These are phyloP conservation scores for Metalampra italica DNA, from an alignment of 2,888 invertebrate genomes.

Conservation along the genomic window DNA sequence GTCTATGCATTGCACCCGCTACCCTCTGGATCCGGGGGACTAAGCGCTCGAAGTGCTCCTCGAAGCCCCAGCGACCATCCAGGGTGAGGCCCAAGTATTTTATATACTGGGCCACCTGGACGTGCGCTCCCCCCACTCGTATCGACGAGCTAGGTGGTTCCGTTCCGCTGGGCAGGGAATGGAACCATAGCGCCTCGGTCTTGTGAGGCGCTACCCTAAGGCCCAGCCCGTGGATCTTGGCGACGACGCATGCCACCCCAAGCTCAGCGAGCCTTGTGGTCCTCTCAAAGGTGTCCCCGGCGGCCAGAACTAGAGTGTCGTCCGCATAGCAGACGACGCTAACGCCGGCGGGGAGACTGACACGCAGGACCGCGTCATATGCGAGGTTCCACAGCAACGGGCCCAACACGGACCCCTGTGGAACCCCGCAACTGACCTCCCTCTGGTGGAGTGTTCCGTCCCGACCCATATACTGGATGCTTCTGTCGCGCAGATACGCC, in stretches of 20 bases:
- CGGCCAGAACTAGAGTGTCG: too few species aligned
- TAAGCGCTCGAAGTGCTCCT: not conserved
- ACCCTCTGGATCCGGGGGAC: too few species aligned
- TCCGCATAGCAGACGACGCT: too few species aligned
- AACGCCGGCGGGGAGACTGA: too few species aligned
- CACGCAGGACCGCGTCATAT: not conserved
- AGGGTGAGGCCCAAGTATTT: not conserved
- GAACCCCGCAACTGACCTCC: constrained; percentile 11
- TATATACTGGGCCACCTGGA: not conserved
- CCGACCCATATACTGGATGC: too few species aligned
- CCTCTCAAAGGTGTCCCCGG: too few species aligned
- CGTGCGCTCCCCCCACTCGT: not conserved
- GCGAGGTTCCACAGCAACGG: constrained; percentile 21
- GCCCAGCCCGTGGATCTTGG: too few species aligned
- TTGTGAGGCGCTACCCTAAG: not conserved
- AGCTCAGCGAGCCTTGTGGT: too few species aligned
- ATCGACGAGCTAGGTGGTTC: not conserved
- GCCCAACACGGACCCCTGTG: constrained; percentile 16
- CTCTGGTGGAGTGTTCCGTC: too few species aligned
- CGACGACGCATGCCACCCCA: too few species aligned
- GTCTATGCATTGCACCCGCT: too few species aligned
- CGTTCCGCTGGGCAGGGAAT: too few species aligned
- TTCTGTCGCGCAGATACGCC: not conserved
- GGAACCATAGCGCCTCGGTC: not conserved
- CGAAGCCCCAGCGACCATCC: not conserved